Conservation (phyloP, 2,888 invertebrate genomes). For the Quadriops clusia region DNA sequence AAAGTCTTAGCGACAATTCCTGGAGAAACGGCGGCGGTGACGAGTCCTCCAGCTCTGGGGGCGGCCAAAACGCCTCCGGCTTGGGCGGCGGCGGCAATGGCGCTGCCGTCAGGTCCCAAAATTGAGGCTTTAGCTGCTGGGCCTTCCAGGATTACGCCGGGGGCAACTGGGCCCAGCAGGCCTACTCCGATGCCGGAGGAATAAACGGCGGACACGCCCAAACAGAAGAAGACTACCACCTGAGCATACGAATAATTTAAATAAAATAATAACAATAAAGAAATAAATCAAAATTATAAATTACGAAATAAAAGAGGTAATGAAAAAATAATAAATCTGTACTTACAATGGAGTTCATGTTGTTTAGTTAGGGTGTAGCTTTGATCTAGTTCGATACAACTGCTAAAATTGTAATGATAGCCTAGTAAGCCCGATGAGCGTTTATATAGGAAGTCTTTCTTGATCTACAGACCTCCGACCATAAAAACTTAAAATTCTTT, state of each 20-base stretch:
- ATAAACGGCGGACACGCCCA: conserved; percentile 11
- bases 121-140: conserved; percentile 17
- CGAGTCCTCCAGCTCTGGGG: conserved; percentile 19
- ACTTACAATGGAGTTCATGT: conserved; percentile 22
- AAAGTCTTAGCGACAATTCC: conserved; percentile 14
- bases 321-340: background rate
- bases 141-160: conserved; percentile 16
- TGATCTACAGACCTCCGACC: conserved; percentile 5
- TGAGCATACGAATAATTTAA: too few species aligned
- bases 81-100: conserved; percentile 35
- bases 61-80: conserved; percentile 18
- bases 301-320: background rate
- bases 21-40: conserved; percentile 20
- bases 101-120: conserved; percentile 28
- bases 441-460: too few species aligned
- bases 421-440: too few species aligned
- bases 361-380: too few species aligned
- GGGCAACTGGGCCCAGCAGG: conserved; percentile 17
- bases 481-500: too few species aligned
- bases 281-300: background rate
- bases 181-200: conserved; percentile 11
- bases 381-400: too few species aligned
- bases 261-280: too few species aligned
- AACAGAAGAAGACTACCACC: conserved; percentile 10
- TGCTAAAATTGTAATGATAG: too few species aligned